Base-by-base conservation (phyloP, 2,888 invertebrate genomes). In the Chromoteleia sp. region DNA sequence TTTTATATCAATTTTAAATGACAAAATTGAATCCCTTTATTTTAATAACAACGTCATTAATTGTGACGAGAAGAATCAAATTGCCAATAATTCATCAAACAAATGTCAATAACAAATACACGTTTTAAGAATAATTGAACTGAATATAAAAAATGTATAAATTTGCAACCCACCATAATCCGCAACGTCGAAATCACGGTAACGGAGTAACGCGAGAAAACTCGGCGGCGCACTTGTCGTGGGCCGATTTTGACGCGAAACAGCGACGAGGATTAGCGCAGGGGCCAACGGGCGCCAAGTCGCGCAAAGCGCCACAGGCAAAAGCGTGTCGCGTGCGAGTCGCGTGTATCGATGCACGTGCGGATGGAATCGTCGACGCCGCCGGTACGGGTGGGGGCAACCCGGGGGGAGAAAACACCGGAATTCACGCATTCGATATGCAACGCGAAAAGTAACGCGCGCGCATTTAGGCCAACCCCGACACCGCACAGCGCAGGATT, bases 401-500 rank as follows among this genome's bases (percentile, higher is more conserved):
- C 71, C 82, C 84, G 54, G 52, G 84, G 52, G 65, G 65, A n/a
- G 82, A 43, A 61, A 52, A 61, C 58, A 74, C 83, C 84, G 85
- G 85, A 88, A 85, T 87, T 87, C 86, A 86, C 86, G 88, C 85
- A 86, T 61, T 73, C 79, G 82, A 76, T 77, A 77, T 73, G 79
- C 74, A 79, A 68, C 68, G 70, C 67, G 83, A 83, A 84, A 84
- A 84, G 86, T 88, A 85, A 86, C 87, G 87, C 88, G 88, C 88
- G 88, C 88, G 86, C 88, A 88, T 88, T 89, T 88, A 87, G 85
- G 85, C 88, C 89, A 88, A 85, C 88, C 85, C 84, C 85, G 84
- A 81, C 82, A 76, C 83, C 43, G 73, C 84, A 86, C 83, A 84
- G 87, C 86, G 89, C 89, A 88, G 89, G 89, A 89, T 89, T 89